phyloP scores from a whole-genome alignment of 2,113 vertebrate species.

The Origma solitaria region DNA sequence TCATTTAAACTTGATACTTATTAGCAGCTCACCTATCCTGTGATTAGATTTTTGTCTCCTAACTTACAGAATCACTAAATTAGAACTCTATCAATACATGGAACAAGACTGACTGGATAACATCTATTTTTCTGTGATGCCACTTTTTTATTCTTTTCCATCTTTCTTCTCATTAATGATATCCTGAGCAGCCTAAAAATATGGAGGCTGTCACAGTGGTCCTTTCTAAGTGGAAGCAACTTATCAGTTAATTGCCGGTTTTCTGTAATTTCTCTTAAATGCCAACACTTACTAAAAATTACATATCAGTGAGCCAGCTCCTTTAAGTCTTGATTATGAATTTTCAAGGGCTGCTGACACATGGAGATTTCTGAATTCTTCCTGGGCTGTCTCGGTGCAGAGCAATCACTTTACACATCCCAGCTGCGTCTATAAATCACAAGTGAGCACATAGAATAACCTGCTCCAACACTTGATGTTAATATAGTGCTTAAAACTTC shows the following conservation, averaged over 20 bases:
- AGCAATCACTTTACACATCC: constrained; percentile 27
- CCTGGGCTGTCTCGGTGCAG: not conserved
- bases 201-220: not conserved
- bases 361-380: constrained; percentile 43
- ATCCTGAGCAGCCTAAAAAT: not conserved
- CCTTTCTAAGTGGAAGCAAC: not conserved
- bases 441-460: not conserved
- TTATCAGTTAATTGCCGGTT: not conserved
- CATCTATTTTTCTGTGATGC: not conserved
- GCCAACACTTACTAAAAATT: not conserved
- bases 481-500: not conserved
- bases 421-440: not conserved
- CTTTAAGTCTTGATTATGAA: not conserved
- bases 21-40: not conserved
- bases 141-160: not conserved
- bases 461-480: not conserved
- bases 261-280: not conserved
- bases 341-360: constrained; percentile 37
- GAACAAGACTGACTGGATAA: not conserved
- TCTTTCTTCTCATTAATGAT: not conserved
- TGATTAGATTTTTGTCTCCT: not conserved
- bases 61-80: not conserved
- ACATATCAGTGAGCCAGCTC: not conserved
- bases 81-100: not conserved
- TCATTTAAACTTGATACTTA: not conserved